Evolutionary conservation across 2,797 vertebrate species (phyloP).

Genomic region (Vireo griseus): DNA sequence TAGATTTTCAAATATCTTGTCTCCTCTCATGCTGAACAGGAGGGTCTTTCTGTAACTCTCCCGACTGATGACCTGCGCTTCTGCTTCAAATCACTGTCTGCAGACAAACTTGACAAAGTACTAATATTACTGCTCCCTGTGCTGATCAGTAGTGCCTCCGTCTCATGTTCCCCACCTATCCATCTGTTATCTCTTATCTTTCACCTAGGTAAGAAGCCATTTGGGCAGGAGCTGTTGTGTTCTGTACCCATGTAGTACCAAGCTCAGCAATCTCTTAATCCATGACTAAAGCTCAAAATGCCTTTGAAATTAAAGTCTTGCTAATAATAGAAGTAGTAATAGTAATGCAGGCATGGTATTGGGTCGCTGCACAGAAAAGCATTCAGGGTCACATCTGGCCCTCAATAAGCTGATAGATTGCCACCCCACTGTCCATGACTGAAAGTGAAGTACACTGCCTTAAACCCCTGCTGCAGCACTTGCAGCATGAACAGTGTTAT

Average conservation of each 20-base stretch:
- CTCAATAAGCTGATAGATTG: neutral
- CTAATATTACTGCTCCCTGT: neutral
- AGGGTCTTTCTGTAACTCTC: neutral
- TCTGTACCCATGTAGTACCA: neutral
- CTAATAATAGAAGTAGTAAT: neutral
- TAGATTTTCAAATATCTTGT: neutral
- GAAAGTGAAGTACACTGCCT: neutral
- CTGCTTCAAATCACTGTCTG: neutral
- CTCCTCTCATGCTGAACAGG: neutral
- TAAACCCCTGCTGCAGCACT: neutral
- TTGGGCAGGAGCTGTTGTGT: neutral
- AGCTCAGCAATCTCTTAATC: neutral
- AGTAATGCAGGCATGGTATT: neutral
- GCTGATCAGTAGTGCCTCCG: neutral
- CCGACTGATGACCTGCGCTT: rapidly evolving
- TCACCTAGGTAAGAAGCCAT: neutral
- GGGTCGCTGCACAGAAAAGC: neutral
- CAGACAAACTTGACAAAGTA: neutral
- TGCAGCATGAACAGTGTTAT: neutral
- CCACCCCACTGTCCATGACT: neutral
- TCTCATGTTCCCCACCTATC: neutral
- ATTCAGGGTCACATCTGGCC: neutral
- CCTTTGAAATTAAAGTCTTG: neutral
- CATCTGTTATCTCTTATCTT: neutral
- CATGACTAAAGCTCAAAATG: neutral